Evolutionary conservation across 2,113 vertebrate genomes (phyloP).

Genomic region (Rhegmatorhina hoffmannsi): DNA sequence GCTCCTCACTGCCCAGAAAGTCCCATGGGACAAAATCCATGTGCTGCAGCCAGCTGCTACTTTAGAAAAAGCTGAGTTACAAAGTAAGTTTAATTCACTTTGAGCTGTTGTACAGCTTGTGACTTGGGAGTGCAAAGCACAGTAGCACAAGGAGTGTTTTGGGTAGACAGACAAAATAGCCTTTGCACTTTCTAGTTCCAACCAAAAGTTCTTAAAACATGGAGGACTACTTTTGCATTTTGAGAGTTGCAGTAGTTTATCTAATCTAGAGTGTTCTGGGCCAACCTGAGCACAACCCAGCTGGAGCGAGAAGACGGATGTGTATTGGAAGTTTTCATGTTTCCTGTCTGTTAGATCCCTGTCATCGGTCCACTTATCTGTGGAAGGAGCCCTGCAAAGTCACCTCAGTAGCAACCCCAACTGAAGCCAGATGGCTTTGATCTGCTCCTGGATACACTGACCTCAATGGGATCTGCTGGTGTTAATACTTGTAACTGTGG

Average conservation of each 20-base stretch:
- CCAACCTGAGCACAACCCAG: not conserved
- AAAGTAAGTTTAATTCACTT: not conserved
- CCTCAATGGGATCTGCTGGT: not conserved
- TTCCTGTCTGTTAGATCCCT: not conserved
- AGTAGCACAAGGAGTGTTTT: not conserved
- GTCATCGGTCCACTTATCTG: rapidly evolving
- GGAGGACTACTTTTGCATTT: not conserved
- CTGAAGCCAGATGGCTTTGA: not conserved
- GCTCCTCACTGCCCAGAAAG: not conserved
- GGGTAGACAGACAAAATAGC: not conserved
- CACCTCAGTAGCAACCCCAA: not conserved
- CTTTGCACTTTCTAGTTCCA: not conserved
- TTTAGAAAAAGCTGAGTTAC: not conserved
- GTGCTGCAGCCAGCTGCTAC: rapidly evolving
- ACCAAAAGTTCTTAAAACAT: not conserved
- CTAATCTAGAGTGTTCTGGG: rapidly evolving
- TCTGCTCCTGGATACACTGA: not conserved
- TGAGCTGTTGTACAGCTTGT: not conserved
- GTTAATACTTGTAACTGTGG: not conserved
- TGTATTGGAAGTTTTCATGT: not conserved
- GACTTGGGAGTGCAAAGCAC: not conserved
- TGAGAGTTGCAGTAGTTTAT: not conserved
- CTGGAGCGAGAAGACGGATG: too few species aligned
- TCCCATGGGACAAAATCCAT: rapidly evolving
- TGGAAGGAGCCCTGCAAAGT: not conserved